Conservation (phyloP, 2,113 vertebrate species). For the Cisticola juncidis region DNA sequence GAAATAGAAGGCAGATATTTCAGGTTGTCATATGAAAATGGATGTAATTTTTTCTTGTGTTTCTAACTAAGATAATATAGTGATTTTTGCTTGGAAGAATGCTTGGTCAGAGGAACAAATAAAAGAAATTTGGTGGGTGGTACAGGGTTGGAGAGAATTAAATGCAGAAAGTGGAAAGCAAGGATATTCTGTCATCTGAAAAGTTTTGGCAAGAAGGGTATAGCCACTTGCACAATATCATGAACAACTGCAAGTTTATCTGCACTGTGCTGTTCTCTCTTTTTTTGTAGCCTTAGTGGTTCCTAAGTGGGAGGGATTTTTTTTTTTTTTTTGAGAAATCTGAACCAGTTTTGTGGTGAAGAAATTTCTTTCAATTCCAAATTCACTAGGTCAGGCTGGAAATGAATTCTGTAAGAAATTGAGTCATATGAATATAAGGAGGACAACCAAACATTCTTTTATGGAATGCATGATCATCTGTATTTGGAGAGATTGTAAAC, state of each 20-base stretch:
- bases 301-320: background rate
- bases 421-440: background rate
- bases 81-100: slow-evolving; percentile 44
- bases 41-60: background rate
- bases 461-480: background rate
- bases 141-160: background rate
- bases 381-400: background rate
- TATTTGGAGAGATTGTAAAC: background rate
- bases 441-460: background rate
- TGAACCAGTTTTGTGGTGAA: background rate
- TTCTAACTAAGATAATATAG: background rate
- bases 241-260: background rate
- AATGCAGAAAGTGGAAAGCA: slow-evolving; percentile 17
- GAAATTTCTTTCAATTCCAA: background rate
- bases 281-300: background rate
- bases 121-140: background rate
- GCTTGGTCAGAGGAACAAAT: background rate
- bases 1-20: slow-evolving; percentile 17
- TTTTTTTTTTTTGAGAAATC: background rate
- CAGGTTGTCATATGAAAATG: background rate
- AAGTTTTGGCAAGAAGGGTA: background rate
- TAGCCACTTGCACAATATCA: background rate
- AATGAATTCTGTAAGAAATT: background rate
- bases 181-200: background rate
- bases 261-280: background rate